A percentile compares a stretch with the other conserved stretches of the same genome.
Conservation (phyloP, 2,113 vertebrate genomes). For the Toxotes jaculatrix region DNA sequence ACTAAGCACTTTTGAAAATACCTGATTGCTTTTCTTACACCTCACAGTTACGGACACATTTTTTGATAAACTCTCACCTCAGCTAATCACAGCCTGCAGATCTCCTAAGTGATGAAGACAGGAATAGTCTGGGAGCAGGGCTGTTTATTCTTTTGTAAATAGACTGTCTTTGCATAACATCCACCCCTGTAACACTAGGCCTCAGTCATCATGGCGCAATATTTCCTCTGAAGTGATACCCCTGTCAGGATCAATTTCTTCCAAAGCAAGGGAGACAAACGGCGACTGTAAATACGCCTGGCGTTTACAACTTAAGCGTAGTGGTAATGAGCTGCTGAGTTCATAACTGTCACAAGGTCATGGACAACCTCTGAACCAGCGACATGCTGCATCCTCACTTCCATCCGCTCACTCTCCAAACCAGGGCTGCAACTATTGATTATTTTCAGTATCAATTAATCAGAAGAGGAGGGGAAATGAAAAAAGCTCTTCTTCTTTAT, state of each 20-base stretch:
- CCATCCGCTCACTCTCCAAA: too few species aligned
- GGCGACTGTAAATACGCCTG: slow-evolving; percentile 8
- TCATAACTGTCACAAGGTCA: slow-evolving; percentile 6
- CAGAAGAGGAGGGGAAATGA: not conserved
- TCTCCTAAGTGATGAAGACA: not conserved
- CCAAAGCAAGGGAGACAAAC: not conserved
- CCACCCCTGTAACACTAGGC: not conserved
- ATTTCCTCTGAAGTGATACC: not conserved
- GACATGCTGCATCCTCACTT: not conserved
- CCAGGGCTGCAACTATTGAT: too few species aligned
- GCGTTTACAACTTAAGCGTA: not conserved
- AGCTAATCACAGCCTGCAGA: not conserved
- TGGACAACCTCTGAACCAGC: not conserved
- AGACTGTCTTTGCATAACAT: not conserved
- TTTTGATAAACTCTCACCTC: too few species aligned
- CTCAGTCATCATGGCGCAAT: not conserved
- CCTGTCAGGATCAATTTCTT: slow-evolving; percentile 2
- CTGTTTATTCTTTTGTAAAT: slow-evolving; percentile 19
- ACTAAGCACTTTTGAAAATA: not conserved
- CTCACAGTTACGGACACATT: too few species aligned
- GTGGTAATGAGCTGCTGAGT: slow-evolving; percentile 35
- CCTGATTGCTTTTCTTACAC: not conserved
- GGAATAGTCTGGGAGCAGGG: not conserved
- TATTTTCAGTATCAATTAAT: too few species aligned
- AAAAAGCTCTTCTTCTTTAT: not conserved